Base-by-base conservation (phyloP, 2,113 vertebrate species). In the Nycticryphes semicollaris region DNA sequence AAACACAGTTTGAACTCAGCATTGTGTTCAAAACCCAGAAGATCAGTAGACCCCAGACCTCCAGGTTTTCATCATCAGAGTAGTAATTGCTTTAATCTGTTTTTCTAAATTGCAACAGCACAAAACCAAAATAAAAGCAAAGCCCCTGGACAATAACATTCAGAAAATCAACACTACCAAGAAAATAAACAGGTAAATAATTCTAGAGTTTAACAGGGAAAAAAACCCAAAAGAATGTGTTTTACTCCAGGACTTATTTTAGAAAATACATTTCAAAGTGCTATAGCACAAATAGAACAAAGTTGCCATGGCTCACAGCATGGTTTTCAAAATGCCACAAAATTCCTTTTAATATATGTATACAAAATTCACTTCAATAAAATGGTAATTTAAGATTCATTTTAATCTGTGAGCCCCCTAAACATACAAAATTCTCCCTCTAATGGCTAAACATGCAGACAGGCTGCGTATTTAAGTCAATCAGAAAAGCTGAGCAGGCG, bases 1-100 rank as follows among this genome's bases (percentile, higher is more conserved):
- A 97, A 96, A 74, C 87, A 88, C 91, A 95, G 57, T 82, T 95
- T 84, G 69, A 97, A 84, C 60, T 93, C 62, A 93, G 83, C 59
- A 75, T 91, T 90, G 67, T 94, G 51, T 76, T 93, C 75, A 88
- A 96, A 93, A 73, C 51, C 89, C 64, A 66, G 89, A 96, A 95
- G 70, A 94, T 84, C 70, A 96, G 83, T 85, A 72, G 72, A 74
- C 31, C 79, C 47, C 88, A 97, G 66, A 83, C 45, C 73, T 93
- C 72, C 64, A 94, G 93, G 91, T 70, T 95, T 69, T 79, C 64
- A 47, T 91, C 67, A 69, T 93, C 82, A 75, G 27, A 87, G 75
- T 48, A 94, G 53, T 70, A 94, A 91, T 86, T 93, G 74, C 86
- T 91, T 96, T 82, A 96, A 91, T 76, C 39, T 69, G 47, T 53